Evolutionary conservation across 1,140 invertebrate species (phyloP), one percentile per base, ranked within the genome.

Genomic region (Drosophila persimilis): DNA sequence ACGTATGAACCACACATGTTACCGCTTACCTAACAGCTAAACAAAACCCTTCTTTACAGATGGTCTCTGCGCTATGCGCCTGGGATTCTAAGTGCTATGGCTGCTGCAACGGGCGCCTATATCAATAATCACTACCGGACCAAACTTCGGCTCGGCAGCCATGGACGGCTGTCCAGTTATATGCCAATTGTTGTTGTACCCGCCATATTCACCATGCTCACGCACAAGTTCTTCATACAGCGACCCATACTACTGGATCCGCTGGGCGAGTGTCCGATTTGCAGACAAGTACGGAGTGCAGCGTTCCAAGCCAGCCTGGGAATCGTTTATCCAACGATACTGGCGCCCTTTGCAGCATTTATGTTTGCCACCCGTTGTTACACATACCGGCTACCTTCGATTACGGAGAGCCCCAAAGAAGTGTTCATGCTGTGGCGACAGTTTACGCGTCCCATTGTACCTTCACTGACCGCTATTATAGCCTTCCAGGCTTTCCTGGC

Each of bases 361-460:
- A 90, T 92, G 92, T 89, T 92, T 61, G 92, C 92, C 31, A 80
- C 91, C 29, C 77, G 91, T 41, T 92, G 92, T 75, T 90, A 77
- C 31, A 93, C 92, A 4, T 92, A 92, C 47, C 75, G 92, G n/a
- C 44, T 93, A 31, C 92, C 92, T 6, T 91, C 91, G 11, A 61
- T 93, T 29, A 90, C 83, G 3, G 85, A 92, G 35, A 88, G 86
- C 52, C 92, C 92, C 2, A 62, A 60, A 8, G 91, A 92, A 67
- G 86, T 92, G 2, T 84, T 93, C 20, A 72, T 86, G 60, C 54
- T 92, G 11, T 77, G 90, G 65, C 53, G 69, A n/a, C 92, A 91
- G 67, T 65, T 92, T 5, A 91, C 92, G 0, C 83, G 77, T 31
- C 92, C 92, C 3, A 86, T 93, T 44, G 39, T 80, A 6, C 92